Conservation (phyloP, 2,113 vertebrate species). For the Pangasianodon gigas region DNA sequence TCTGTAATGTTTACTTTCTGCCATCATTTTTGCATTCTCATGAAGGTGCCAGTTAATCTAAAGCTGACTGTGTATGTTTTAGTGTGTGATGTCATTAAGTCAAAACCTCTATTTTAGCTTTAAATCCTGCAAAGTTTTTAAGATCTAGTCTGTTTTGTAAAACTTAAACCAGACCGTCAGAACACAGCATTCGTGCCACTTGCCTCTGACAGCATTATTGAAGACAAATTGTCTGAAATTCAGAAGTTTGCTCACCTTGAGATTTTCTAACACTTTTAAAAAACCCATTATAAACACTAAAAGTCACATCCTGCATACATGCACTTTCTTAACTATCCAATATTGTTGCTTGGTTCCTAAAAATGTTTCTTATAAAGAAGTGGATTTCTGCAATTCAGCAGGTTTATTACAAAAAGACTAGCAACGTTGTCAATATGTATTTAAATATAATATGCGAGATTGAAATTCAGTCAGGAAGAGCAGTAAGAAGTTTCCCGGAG, state of each 20-base stretch:
- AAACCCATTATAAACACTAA: background rate
- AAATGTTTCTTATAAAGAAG: background rate
- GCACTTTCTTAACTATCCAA: background rate
- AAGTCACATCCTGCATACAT: background rate
- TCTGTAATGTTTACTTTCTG: background rate
- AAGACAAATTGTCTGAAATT: background rate
- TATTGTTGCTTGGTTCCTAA: background rate
- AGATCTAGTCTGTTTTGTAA: background rate
- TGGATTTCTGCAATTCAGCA: background rate
- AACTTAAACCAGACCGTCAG: background rate
- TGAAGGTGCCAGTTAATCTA: background rate
- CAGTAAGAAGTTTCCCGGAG: background rate
- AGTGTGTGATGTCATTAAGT: background rate
- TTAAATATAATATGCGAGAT: background rate
- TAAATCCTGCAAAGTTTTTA: background rate
- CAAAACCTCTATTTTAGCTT: background rate
- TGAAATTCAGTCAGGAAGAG: background rate
- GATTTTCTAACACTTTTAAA: background rate
- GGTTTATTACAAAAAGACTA: background rate
- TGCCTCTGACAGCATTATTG: background rate
- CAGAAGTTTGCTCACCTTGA: background rate
- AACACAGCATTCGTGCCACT: background rate
- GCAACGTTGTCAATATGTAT: background rate
- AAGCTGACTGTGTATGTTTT: background rate
- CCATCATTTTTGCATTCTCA: background rate